These are phyloP conservation scores for Dryomyza anilis DNA, from an alignment of 2,888 invertebrate species.

Conservation along the genomic window DNA sequence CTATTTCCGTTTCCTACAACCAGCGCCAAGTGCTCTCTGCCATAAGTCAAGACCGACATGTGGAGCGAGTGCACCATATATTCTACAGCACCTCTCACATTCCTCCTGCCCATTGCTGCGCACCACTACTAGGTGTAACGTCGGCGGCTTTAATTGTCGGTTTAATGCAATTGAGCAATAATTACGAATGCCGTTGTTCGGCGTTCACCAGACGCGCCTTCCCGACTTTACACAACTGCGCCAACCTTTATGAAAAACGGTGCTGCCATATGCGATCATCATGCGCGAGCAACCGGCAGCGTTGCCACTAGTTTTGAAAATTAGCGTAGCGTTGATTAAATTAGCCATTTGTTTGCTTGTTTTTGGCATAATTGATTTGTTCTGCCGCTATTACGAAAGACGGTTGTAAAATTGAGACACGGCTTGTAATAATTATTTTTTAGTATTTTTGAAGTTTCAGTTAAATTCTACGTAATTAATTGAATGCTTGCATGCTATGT, in stretches of 20 bases:
- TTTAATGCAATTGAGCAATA: slow-evolving; percentile 19
- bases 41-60: too few species aligned
- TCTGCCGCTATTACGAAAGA: not conserved
- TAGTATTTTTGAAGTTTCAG: not conserved
- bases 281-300: too few species aligned
- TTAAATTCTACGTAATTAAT: not conserved
- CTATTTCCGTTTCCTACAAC: slow-evolving; percentile 8
- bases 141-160: slow-evolving; percentile 10
- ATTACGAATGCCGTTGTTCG: not conserved
- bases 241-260: too few species aligned
- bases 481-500: not conserved
- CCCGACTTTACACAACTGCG: too few species aligned
- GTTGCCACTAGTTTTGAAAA: too few species aligned
- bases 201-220: not conserved
- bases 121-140: not conserved
- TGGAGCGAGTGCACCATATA: not conserved
- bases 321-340: slow-evolving; percentile 12
- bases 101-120: too few species aligned
- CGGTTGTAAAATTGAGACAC: not conserved
- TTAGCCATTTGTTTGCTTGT: slow-evolving; percentile 7
- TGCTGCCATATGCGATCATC: too few species aligned
- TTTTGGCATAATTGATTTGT: slow-evolving; percentile 3
- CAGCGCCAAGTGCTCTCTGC: too few species aligned
- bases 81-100: too few species aligned
- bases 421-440: not conserved